A percentile compares a stretch with the other conserved stretches of the same genome.
Conservation (phyloP, 2,888 invertebrate genomes). For the Cephus nigrinus region DNA sequence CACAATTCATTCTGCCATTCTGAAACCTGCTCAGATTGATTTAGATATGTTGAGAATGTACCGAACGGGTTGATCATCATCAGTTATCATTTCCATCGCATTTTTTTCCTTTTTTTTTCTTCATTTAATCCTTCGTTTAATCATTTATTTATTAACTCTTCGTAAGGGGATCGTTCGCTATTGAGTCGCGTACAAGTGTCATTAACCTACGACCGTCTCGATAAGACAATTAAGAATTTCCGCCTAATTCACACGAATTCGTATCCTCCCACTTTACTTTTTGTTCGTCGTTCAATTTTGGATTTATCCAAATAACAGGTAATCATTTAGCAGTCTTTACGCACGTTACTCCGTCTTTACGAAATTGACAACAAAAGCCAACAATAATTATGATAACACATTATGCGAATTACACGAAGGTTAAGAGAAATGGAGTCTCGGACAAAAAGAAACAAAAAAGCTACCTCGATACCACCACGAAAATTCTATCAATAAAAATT, state of each 20-base stretch:
- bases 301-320: constrained; percentile 47
- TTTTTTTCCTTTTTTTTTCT: constrained; percentile 8
- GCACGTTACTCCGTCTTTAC: constrained; percentile 34
- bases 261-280: neutral
- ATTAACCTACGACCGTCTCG: neutral
- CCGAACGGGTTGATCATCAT: constrained; percentile 44
- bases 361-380: constrained; percentile 42
- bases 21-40: constrained; percentile 61
- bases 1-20: constrained; percentile 57
- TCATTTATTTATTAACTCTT: neutral
- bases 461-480: no score
- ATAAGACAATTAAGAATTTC: constrained; percentile 11
- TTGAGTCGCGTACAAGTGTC: neutral
- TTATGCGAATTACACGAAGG: constrained; percentile 48
- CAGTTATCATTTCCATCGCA: constrained; percentile 15
- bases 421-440: constrained; percentile 33
- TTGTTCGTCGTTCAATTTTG: constrained; percentile 26
- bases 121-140: neutral
- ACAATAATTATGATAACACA: constrained; percentile 48
- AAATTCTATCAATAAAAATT: no score
- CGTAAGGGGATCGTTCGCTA: neutral
- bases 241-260: constrained; percentile 12
- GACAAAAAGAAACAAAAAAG: neutral
- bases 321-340: constrained; percentile 50
- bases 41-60: constrained; percentile 60